Percentiles rank a stretch among this genome's conserved stretches.
These are phyloP conservation scores for Lycodopsis pacificus DNA, from an alignment of 2,797 vertebrate genomes.

Conservation along the genomic window DNA sequence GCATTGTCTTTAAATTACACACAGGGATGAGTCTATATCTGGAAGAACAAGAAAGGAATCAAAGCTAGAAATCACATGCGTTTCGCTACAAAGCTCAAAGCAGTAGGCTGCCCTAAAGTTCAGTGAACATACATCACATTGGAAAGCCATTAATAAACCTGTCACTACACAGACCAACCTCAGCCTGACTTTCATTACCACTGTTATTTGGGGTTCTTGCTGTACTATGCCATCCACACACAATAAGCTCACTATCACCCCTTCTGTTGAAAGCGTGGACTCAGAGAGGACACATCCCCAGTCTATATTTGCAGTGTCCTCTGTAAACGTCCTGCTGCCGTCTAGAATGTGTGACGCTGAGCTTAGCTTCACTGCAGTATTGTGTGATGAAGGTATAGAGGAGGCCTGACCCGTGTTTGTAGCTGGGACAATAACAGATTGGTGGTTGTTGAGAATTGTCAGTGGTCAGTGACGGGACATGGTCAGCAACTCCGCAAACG, in stretches of 20 bases:
- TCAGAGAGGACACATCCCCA: slow-evolving; percentile 47
- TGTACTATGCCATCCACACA: slow-evolving; percentile 57
- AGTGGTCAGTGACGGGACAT: slow-evolving; percentile 30
- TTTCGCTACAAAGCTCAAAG: slow-evolving; percentile 60
- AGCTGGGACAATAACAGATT: slow-evolving; percentile 30
- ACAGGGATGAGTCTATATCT: slow-evolving; percentile 48
- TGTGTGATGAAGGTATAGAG: slow-evolving; percentile 46
- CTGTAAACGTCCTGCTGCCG: slow-evolving; percentile 46
- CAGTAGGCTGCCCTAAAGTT: slow-evolving; percentile 78
- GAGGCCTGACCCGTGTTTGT: slow-evolving; percentile 25
- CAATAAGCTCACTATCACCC: slow-evolving; percentile 48
- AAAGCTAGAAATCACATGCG: slow-evolving; percentile 61
- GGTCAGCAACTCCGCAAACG: slow-evolving; percentile 1
- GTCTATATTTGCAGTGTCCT: slow-evolving; percentile 60
- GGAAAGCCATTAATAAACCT: slow-evolving; percentile 84
- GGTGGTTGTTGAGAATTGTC: slow-evolving; percentile 38
- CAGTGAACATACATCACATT: slow-evolving; percentile 83
- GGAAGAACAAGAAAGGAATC: slow-evolving; percentile 55
- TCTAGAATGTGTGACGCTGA: slow-evolving; percentile 36
- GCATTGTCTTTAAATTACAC: slow-evolving; percentile 42
- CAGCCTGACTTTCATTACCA: slow-evolving; percentile 75
- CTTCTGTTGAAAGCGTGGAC: slow-evolving; percentile 53
- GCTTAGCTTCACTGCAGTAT: slow-evolving; percentile 48
- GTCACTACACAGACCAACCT: slow-evolving; percentile 77
- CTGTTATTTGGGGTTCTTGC: slow-evolving; percentile 64